Evolutionary conservation across 2,113 vertebrate species (phyloP), one percentile per base, ranked within the genome.

Genomic region (Piprites chloris): DNA sequence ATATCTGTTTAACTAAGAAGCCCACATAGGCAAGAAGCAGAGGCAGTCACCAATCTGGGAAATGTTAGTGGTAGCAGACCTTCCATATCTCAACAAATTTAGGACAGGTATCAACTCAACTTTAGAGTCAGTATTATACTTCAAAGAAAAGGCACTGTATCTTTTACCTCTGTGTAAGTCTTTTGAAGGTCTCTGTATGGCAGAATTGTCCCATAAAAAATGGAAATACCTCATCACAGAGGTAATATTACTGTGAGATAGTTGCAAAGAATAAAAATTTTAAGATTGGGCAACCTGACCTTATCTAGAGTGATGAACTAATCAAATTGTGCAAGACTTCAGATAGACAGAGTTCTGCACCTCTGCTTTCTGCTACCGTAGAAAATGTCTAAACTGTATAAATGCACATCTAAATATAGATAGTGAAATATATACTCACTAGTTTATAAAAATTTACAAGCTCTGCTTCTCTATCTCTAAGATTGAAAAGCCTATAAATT

Each of bases 391-490:
- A 20, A 91, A 58, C 15, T 84, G 12, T n/a, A 65, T 59, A 91
- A 85, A 72, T 33, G 17, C 7, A 22, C 18, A 30, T 69, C 23
- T 86, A 66, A 77, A 74, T 80, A 75, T 18, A 50, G 78, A 41
- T 23, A 76, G 37, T 68, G 66, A 87, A 72, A 88, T 71, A 56
- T 12, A 53, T 12, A 62, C 24, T 69, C 22, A 17, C 35, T 46
- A 62, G 42, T 95, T 78, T 85, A 90, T 85, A 76, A 83, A 91
- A 88, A 80, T 85, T 61, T 71, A 74, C 68, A 71, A 66, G n/a
- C n/a, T 85, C 18, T 81, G 20, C 41, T 89, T 79, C 81, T 79
- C 47, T 55, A 20, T n/a, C 14, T 86, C 80, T 58, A 80, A 73
- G 63, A 80, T 53, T 69, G 68, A 95, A 69, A 37, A 88, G 35